Base-by-base conservation (phyloP, 2,113 vertebrate species). In the Erpornis zantholeuca region DNA sequence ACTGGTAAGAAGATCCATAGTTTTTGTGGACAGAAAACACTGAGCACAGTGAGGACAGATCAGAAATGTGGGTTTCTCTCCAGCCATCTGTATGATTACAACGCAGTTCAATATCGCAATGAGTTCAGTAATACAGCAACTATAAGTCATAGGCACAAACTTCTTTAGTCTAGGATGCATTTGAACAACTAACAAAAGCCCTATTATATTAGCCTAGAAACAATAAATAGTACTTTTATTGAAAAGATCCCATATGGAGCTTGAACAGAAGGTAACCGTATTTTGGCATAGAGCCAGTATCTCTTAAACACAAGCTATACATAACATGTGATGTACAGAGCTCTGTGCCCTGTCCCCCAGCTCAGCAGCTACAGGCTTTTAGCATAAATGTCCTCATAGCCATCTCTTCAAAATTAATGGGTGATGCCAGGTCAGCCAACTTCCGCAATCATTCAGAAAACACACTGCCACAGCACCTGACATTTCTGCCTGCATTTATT, bases 61-160 rank as follows among this genome's bases (percentile, higher is more conserved):
- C 75, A 53, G 88, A 96, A 97, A 84, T 25, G 77, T 81, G 86
- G 59, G 82, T 47, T 86, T 91, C 81, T 93, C 89, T 95, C 94
- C 96, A 92, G 36, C 95, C 93, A 69, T 68, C 95, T 88, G 68
- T 76, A 45, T 2, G 4, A 78, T 50, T 84, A 93, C 52, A 92
- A 75, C 50, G 56, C 79, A 82, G 78, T 28, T 56, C 69, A 57
- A 17, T 29, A 81, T 38, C 1, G 0, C 38, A 66, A 60, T 5
- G 38, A 88, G 72, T 72, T 96, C 88, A 73, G 61, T 82, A 82
- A 87, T 20, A 82, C 53, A 75, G 77, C 61, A 82, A 86, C 70
- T 59, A 3, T 72, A 92, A 88, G 86, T 88, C 52, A 90, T 70
- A 94, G 91, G 92, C 86, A 91, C 77, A 38, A 79, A 78, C 60